phyloP scores from a whole-genome alignment of 1,140 invertebrate species.

The Pseudomyrmex concolor region DNA sequence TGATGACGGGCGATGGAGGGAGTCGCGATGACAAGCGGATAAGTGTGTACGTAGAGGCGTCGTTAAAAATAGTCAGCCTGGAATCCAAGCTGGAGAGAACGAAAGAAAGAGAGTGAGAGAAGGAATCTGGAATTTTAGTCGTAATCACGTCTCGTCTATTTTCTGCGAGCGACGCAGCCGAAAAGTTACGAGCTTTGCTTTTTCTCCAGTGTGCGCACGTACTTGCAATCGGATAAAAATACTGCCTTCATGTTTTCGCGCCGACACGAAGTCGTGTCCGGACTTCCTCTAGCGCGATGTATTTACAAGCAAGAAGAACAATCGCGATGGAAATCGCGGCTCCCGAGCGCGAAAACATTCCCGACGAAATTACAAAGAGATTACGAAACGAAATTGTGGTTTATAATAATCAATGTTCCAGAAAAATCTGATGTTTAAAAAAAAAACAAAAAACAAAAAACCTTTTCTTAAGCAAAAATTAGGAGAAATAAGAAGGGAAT shows the following conservation, averaged over 20 bases:
- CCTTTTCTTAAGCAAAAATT: no score
- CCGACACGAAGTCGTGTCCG: constrained; percentile 2
- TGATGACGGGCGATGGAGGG: constrained; percentile 14
- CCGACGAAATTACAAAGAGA: neutral
- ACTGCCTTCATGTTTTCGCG: constrained; percentile 21
- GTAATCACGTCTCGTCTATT: constrained; percentile 54
- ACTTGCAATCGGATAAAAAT: constrained; percentile 48
- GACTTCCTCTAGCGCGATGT: neutral
- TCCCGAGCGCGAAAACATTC: neutral
- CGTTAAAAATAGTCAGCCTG: constrained; percentile 56
- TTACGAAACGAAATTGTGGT: neutral
- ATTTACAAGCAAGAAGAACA: constrained; percentile 12
- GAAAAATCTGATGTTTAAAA: no score
- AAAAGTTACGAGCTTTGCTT: constrained; percentile 40
- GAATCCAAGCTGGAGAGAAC: constrained; percentile 39
- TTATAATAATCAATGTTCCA: no score
- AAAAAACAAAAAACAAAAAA: no score
- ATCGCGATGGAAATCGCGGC: neutral
- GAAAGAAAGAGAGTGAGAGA: neutral
- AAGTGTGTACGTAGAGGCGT: constrained; percentile 30
- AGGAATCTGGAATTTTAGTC: constrained; percentile 53
- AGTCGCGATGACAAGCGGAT: neutral
- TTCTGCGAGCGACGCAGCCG: constrained; percentile 46
- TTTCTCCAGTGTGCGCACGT: constrained; percentile 21
- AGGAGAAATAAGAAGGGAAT: no score